Percentiles rank a stretch among this genome's conserved stretches.
phyloP scores from a whole-genome alignment of 2,797 vertebrate genomes.

The Scomberomorus guttatus region DNA sequence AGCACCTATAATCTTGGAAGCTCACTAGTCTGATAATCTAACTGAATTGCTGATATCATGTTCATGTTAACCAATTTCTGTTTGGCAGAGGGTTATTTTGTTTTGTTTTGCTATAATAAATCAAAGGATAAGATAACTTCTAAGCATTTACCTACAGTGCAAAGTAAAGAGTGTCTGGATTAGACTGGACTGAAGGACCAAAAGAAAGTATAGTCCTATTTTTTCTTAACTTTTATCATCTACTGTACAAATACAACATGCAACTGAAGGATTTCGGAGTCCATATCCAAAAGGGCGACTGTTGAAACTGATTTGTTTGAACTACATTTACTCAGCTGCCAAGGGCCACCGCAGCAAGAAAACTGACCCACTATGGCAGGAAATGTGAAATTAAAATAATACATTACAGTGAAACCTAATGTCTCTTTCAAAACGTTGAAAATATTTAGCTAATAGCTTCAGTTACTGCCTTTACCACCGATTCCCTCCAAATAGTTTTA shows the following conservation, averaged over 20 bases:
- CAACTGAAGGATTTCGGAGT: not conserved
- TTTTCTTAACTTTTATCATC: not conserved
- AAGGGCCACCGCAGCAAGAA: not conserved
- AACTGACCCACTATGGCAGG: not conserved
- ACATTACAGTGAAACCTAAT: conserved; percentile 1
- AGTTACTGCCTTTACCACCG: not conserved
- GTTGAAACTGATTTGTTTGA: conserved; percentile 12
- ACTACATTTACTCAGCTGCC: conserved; percentile 30
- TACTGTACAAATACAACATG: not conserved
- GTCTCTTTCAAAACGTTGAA: conserved; percentile 21
- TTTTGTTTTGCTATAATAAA: too few species aligned
- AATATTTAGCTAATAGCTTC: conserved; percentile 30
- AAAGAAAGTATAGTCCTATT: not conserved
- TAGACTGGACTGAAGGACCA: not conserved
- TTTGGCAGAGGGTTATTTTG: too few species aligned
- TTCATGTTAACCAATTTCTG: too few species aligned
- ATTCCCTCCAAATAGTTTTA: not conserved
- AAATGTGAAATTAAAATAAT: conserved; percentile 15
- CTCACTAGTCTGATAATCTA: too few species aligned
- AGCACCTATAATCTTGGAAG: too few species aligned
- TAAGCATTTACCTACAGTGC: too few species aligned
- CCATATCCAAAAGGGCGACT: not conserved
- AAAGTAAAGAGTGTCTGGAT: too few species aligned
- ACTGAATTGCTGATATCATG: too few species aligned
- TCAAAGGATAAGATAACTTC: too few species aligned